Evolutionary conservation across 2,113 vertebrate genomes (phyloP).

Genomic region (Emydura subglobosa): DNA sequence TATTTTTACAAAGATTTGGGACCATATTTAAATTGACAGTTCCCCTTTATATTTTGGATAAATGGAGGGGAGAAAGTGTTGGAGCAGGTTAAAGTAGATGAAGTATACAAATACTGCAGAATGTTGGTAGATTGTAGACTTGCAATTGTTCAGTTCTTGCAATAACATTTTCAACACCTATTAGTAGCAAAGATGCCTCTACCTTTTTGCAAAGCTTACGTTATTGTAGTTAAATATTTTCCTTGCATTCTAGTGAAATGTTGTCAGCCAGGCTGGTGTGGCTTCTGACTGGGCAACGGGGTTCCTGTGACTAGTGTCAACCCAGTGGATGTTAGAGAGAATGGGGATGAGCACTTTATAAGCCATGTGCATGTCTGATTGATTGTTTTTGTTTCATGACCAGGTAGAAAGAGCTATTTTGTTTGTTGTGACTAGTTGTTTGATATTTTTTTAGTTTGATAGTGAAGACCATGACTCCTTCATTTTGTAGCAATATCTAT

Average conservation of each 20-base stretch:
- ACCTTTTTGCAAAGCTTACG: background rate
- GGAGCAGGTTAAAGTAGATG: background rate
- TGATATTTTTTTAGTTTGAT: background rate
- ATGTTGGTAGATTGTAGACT: background rate
- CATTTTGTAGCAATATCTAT: background rate
- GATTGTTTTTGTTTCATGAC: background rate
- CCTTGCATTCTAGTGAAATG: background rate
- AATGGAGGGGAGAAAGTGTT: background rate
- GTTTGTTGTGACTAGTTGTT: background rate
- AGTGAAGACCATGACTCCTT: background rate
- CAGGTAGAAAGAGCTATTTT: background rate
- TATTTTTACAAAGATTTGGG: background rate
- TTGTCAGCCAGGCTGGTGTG: background rate
- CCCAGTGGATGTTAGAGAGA: background rate
- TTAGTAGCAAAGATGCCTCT: background rate
- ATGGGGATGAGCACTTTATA: background rate
- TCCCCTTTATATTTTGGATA: background rate
- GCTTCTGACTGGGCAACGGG: background rate
- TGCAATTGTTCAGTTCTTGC: background rate
- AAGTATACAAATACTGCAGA: background rate
- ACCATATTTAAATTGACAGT: background rate
- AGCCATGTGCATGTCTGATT: background rate
- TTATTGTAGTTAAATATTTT: background rate
- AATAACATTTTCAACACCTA: background rate
- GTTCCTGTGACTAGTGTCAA: background rate